These are phyloP conservation scores for Drosophila dunni DNA, from an alignment of 1,140 invertebrate genomes.

Conservation along the genomic window DNA sequence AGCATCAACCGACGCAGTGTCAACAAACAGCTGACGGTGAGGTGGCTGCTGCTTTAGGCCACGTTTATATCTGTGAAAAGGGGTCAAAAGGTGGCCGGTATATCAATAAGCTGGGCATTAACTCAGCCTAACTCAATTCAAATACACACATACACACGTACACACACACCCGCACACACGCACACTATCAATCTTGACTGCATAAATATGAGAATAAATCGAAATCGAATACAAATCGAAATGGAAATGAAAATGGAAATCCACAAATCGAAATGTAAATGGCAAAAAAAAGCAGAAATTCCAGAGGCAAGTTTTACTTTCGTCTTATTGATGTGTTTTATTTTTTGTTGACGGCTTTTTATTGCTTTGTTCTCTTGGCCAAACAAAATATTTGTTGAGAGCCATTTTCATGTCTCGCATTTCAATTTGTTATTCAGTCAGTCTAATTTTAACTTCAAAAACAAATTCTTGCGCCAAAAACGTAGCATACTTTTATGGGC, in stretches of 20 bases:
- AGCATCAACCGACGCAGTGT: constrained; percentile 37
- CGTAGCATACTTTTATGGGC: constrained; percentile 45
- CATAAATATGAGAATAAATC: constrained; percentile 68
- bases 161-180: constrained; percentile 22
- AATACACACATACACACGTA: constrained; percentile 32
- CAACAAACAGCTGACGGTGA: constrained; percentile 53
- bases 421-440: constrained; percentile 24
- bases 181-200: constrained; percentile 46
- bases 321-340: constrained; percentile 37
- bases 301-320: constrained; percentile 8
- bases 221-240: constrained; percentile 57
- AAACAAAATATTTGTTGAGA: constrained; percentile 23
- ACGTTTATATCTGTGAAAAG: constrained; percentile 59
- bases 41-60: constrained; percentile 24
- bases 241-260: constrained; percentile 27
- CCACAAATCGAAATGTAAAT: constrained; percentile 18
- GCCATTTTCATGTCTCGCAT: constrained; percentile 22
- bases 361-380: constrained; percentile 35
- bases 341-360: constrained; percentile 43
- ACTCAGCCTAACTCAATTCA: constrained; percentile 29
- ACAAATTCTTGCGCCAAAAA: constrained; percentile 12
- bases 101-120: constrained; percentile 44
- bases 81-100: not conserved
- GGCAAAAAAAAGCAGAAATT: constrained; percentile 1
- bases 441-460: constrained; percentile 49